Evolutionary conservation across 2,888 invertebrate genomes (phyloP).

Genomic region (Hirtodrosophila alboralis): DNA sequence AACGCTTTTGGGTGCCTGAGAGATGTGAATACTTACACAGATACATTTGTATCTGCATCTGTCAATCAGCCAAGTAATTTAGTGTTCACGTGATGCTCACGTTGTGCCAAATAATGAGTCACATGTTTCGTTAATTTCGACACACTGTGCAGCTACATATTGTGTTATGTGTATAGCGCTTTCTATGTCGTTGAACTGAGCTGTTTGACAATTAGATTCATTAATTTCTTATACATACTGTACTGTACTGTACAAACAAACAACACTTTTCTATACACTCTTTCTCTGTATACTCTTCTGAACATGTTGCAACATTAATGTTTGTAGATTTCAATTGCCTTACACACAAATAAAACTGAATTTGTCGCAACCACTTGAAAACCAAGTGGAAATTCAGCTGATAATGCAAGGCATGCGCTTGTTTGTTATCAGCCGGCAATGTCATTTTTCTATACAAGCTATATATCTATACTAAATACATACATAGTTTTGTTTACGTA

Average conservation of each 20-base stretch:
- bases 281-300: too few species aligned
- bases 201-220: conserved; percentile 21
- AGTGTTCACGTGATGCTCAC: conserved; percentile 63
- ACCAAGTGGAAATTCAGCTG: conserved; percentile 13
- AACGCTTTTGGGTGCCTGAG: conserved; percentile 1
- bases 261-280: conserved; percentile 6
- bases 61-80: conserved; percentile 14
- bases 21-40: conserved; percentile 6
- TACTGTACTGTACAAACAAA: conserved; percentile 7
- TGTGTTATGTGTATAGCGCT: conserved; percentile 15
- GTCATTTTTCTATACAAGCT: conserved; percentile 2
- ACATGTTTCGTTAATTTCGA: conserved; percentile 32
- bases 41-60: conserved; percentile 12
- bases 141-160: conserved; percentile 49
- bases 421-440: conserved; percentile 23
- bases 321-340: not conserved
- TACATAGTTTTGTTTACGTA: not conserved
- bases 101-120: conserved; percentile 44
- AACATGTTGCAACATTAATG: too few species aligned
- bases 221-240: conserved; percentile 10
- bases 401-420: conserved; percentile 8
- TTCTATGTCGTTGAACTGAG: conserved; percentile 63
- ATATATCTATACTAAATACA: conserved; percentile 1
- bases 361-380: conserved; percentile 5
- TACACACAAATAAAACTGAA: conserved; percentile 1